Evolutionary conservation across 2,888 invertebrate genomes (phyloP), one percentile per base, ranked within the genome.

Genomic region (Trichopoda pennipes): DNA sequence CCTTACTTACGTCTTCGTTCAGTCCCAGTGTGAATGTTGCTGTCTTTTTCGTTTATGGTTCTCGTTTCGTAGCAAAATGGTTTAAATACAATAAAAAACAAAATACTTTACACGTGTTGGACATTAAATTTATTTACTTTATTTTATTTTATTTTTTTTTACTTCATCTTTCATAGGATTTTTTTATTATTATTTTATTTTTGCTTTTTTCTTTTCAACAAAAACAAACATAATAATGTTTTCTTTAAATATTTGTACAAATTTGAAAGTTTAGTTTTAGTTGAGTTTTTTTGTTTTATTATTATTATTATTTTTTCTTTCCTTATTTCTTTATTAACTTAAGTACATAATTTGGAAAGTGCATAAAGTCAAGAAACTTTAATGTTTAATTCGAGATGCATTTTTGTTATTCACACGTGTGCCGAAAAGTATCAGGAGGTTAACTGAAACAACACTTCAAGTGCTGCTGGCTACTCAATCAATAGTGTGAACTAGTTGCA

Each of bases 21-120:
- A 53, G 55, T 61, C 7, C 49, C 75, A 56, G 14, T 66, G 12
- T 47, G 12, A 55, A 49, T 55, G 47, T 32, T 49, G 38, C 42
- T 66, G 60, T 72, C 17, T 1, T 55, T 61, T 42, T 47, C 32
- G 53, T 53, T 70, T 53, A 32, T 79, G 53, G 49, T 68, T 70
- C 63, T 77, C 49, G 55, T 64, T 56, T 61, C 56, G 61, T 69
- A 51, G 69, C 63, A 44, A 80, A 80, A 75, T 80, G 80, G 51
- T 70, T 75, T 28, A 49, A 55, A 64, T 64, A 64, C 69, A 51
- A 44, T 38, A 53, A 72, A 35, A 44, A 17, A 55, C 8, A 32
- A 53, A 9, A 63, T 21, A 51, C 66, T 38, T 16, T 69, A 77
- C 82, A 82, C 82, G 82, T 82, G 82, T 79, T 75, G 82, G 56